Evolutionary conservation across 2,113 vertebrate species (phyloP).

Genomic region (Bubalus kerabau): DNA sequence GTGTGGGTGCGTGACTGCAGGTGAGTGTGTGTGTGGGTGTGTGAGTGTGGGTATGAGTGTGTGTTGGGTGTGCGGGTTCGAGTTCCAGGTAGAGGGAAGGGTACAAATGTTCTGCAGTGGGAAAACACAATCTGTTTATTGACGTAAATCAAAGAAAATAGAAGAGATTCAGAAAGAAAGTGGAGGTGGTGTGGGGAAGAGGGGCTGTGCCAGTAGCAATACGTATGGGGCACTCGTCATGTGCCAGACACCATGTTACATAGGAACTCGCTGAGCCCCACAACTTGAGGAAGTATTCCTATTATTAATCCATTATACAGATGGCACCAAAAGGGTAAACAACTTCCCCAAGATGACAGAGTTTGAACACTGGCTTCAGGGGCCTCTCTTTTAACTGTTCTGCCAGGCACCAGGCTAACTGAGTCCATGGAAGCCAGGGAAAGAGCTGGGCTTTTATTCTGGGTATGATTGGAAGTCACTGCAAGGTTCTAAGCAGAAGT

Average conservation of each 20-base stretch:
- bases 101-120: neutral
- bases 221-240: accelerated
- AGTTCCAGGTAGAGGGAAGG: neutral
- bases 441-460: neutral
- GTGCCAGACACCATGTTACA: accelerated
- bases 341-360: neutral
- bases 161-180: neutral
- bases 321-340: neutral
- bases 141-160: neutral
- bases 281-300: neutral
- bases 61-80: neutral
- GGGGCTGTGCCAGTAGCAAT: accelerated
- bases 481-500: neutral
- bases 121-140: neutral
- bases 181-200: neutral
- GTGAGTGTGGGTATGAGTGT: neutral
- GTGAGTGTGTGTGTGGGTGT: neutral
- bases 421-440: neutral
- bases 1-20: neutral
- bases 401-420: neutral
- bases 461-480: neutral
- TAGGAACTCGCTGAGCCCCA: neutral
- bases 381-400: neutral
- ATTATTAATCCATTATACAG: neutral
- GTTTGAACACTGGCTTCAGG: neutral